Evolutionary conservation across 2,113 vertebrate genomes (phyloP).

Genomic region (Cepphus grylle): DNA sequence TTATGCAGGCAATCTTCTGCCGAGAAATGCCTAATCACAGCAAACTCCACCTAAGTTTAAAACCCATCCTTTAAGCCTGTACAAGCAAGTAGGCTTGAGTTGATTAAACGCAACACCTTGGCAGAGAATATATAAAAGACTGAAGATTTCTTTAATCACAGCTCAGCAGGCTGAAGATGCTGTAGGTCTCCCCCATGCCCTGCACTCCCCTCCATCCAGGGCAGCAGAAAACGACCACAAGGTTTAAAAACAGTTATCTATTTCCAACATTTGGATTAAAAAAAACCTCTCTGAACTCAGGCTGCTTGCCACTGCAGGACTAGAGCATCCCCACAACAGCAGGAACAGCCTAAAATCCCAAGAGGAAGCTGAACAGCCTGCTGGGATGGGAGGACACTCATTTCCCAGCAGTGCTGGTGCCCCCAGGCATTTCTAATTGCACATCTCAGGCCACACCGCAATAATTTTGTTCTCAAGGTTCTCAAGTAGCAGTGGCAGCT

Average conservation of each 20-base stretch:
- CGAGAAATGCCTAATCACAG: background rate
- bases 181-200: fast-evolving
- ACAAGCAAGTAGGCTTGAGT: background rate
- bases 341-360: background rate
- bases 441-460: fast-evolving
- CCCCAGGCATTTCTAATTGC: background rate
- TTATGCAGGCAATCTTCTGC: background rate
- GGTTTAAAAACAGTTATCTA: background rate
- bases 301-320: background rate
- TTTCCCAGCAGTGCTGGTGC: background rate
- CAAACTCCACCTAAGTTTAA: background rate
- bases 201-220: background rate
- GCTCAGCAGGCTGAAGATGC: fast-evolving
- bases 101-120: background rate
- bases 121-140: background rate
- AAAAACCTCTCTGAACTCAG: background rate
- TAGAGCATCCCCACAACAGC: background rate
- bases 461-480: background rate
- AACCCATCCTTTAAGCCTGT: background rate
- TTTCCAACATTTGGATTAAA: background rate
- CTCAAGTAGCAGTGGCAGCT: background rate
- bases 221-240: background rate
- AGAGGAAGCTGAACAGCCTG: background rate
- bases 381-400: background rate
- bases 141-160: background rate